Percentiles rank a stretch among this genome's conserved stretches.
Evolutionary conservation across 2,888 invertebrate species (phyloP).

Genomic region (Anticlea derivata): DNA sequence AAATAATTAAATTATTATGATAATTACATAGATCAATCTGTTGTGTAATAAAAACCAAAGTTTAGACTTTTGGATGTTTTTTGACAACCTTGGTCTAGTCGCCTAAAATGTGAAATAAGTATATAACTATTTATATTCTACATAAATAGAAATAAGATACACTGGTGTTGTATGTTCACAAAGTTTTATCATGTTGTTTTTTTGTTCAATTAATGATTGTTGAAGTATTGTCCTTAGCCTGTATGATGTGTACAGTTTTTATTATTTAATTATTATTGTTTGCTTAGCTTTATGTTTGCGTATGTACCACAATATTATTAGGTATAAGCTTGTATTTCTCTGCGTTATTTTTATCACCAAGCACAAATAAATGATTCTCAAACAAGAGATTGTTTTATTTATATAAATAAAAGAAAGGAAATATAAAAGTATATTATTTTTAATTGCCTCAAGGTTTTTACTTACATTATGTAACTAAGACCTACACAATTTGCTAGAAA

Average conservation of each 20-base stretch:
- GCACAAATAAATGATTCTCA: slow-evolving; percentile 40
- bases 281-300: slow-evolving; percentile 17
- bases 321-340: slow-evolving; percentile 33
- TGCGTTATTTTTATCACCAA: slow-evolving; percentile 30
- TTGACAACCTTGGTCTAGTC: slow-evolving; percentile 69
- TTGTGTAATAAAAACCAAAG: slow-evolving; percentile 75
- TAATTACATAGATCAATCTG: slow-evolving; percentile 47
- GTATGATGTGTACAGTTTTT: neutral
- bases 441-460: too few relatives aligned
- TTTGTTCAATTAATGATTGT: slow-evolving; percentile 17
- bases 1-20: slow-evolving; percentile 44
- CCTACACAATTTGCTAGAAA: neutral
- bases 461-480: too few relatives aligned
- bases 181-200: slow-evolving; percentile 41
- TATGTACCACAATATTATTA: slow-evolving; percentile 32
- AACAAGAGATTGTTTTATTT: slow-evolving; percentile 5
- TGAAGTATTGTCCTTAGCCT: slow-evolving; percentile 17
- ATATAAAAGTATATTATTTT: too few relatives aligned
- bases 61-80: slow-evolving; percentile 68
- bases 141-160: slow-evolving; percentile 38
- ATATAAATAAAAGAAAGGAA: too few relatives aligned
- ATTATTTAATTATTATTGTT: slow-evolving; percentile 15
- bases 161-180: slow-evolving; percentile 55
- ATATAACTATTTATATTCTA: slow-evolving; percentile 63
- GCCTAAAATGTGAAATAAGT: slow-evolving; percentile 60